Evolutionary conservation across 1,140 invertebrate species (phyloP).

Genomic region (Brachionus rotundiformis): DNA sequence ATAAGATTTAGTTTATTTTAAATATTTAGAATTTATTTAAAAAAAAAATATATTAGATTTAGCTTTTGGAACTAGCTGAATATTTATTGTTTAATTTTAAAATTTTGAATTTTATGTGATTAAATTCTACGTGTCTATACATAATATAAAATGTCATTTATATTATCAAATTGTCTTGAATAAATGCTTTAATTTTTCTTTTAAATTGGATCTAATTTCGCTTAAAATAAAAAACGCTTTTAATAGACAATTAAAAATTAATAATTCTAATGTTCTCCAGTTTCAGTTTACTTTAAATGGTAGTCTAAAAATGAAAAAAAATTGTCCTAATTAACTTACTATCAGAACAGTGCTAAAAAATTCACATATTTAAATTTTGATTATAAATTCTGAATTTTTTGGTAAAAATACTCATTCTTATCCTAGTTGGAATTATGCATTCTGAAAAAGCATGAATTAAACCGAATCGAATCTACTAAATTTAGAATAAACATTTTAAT

Average conservation of each 20-base stretch:
- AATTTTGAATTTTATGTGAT: not conserved
- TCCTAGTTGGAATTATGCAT: too few species aligned
- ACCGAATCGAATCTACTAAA: too few species aligned
- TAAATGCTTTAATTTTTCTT: not conserved
- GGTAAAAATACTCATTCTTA: too few species aligned
- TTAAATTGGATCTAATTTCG: not conserved
- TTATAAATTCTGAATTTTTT: too few species aligned
- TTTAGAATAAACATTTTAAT: too few species aligned
- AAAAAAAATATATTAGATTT: constrained; percentile 4
- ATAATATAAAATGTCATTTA: not conserved
- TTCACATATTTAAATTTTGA: too few species aligned
- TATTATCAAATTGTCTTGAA: not conserved
- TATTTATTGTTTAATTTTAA: not conserved
- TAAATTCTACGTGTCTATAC: not conserved
- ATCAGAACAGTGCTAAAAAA: too few species aligned
- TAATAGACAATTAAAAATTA: not conserved
- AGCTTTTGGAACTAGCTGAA: not conserved
- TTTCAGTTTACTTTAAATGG: not conserved
- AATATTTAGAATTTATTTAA: not conserved
- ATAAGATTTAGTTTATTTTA: not conserved
- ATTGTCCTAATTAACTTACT: too few species aligned
- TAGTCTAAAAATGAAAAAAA: too few species aligned
- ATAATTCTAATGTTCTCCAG: not conserved
- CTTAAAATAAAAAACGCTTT: not conserved
- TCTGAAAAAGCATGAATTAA: too few species aligned